Evolutionary conservation across 2,113 vertebrate species (phyloP).

Genomic region (Labeo rohita): DNA sequence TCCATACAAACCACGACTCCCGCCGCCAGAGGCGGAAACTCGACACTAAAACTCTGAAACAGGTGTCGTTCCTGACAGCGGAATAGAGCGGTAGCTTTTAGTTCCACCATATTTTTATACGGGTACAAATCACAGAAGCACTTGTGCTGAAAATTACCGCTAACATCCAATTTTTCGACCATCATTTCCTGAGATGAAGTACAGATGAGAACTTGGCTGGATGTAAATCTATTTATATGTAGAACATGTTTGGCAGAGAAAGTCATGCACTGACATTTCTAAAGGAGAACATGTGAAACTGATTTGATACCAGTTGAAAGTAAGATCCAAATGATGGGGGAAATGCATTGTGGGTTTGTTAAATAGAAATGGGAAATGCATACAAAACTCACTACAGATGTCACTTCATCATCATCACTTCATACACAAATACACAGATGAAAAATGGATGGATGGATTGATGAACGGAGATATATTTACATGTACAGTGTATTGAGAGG

Average conservation of each 20-base stretch:
- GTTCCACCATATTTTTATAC: neutral
- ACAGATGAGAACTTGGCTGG: conserved; percentile 12
- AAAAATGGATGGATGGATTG: neutral
- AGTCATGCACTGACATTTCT: neutral
- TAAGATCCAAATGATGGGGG: conserved; percentile 1
- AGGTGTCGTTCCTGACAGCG: neutral
- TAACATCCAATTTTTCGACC: conserved; percentile 34
- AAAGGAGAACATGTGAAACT: neutral
- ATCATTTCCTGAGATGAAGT: conserved; percentile 12
- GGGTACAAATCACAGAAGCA: conserved; percentile 34
- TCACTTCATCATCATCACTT: neutral
- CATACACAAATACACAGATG: no score
- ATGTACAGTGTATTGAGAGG: no score
- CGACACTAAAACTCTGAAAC: conserved; percentile 26
- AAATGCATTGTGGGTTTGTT: neutral
- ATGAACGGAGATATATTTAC: neutral
- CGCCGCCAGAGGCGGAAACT: conserved; percentile 7
- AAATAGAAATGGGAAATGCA: conserved; percentile 1
- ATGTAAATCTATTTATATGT: conserved; percentile 12
- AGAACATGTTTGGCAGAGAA: conserved; percentile 24
- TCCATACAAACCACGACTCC: conserved; percentile 39
- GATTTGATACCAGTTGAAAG: neutral
- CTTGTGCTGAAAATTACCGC: conserved; percentile 17
- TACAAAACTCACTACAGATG: neutral
- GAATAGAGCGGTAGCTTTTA: conserved; percentile 11